phyloP scores from a whole-genome alignment of 2,113 vertebrate species.

The Camelus bactrianus region DNA sequence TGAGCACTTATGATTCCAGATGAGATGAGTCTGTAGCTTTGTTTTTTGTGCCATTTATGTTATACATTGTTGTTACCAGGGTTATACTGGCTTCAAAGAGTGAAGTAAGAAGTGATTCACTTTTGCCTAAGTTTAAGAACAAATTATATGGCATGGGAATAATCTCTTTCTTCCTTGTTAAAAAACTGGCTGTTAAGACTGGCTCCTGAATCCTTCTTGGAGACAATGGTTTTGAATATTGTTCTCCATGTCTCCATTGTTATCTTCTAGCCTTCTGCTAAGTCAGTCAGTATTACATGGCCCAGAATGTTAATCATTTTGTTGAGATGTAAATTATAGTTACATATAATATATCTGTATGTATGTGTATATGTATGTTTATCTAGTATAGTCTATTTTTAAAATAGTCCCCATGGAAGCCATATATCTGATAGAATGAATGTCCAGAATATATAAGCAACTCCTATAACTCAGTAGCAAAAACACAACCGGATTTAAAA shows the following conservation, averaged over 20 bases:
- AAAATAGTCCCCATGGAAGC: not conserved
- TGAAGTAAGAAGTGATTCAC: not conserved
- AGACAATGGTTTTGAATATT: not conserved
- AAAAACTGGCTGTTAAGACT: not conserved
- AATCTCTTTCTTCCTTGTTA: not conserved
- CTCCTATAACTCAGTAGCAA: not conserved
- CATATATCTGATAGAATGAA: not conserved
- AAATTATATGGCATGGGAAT: not conserved
- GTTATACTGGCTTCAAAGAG: not conserved
- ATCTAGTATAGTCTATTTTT: not conserved
- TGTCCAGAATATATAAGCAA: not conserved
- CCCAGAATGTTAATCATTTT: not conserved
- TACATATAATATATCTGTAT: not conserved
- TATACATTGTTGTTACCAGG: accelerated
- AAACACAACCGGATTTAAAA: not conserved
- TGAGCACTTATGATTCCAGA: not conserved
- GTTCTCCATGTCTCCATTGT: not conserved
- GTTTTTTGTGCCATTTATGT: not conserved
- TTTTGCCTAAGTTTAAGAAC: not conserved
- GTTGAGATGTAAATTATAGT: not conserved
- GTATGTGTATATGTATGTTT: not conserved
- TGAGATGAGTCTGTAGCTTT: not conserved
- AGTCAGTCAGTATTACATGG: not conserved
- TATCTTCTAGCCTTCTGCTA: not conserved
- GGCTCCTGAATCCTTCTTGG: not conserved